A percentile compares a stretch with the other conserved stretches of the same genome.
Evolutionary conservation across 2,797 vertebrate species (phyloP).

Genomic region (Cyclura pinguis): DNA sequence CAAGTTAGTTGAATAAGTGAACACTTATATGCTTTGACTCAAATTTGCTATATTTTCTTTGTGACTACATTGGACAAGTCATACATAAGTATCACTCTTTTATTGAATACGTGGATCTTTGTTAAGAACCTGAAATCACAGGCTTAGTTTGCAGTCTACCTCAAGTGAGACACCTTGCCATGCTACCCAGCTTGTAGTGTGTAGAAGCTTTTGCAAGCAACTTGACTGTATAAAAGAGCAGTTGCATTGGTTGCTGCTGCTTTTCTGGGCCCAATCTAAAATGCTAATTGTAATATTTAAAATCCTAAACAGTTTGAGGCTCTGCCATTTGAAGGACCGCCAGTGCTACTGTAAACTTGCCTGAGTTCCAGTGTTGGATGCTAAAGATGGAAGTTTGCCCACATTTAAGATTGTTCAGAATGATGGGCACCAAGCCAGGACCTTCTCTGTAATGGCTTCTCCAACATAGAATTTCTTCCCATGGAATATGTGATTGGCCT

Average conservation of each 20-base stretch:
- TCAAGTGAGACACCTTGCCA: fast-evolving
- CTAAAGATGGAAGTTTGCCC: no score
- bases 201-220: not conserved
- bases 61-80: fast-evolving
- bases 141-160: fast-evolving
- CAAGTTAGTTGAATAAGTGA: no score
- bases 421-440: not conserved
- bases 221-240: not conserved
- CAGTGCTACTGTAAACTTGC: not conserved
- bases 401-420: not conserved
- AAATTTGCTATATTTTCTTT: not conserved
- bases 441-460: not conserved
- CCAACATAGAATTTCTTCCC: not conserved
- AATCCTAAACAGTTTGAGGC: not conserved
- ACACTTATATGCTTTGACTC: no score
- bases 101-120: not conserved
- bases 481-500: not conserved
- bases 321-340: not conserved
- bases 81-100: fast-evolving
- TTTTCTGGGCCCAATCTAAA: not conserved
- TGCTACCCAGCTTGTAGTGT: not conserved
- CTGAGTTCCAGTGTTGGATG: not conserved
- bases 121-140: fast-evolving
- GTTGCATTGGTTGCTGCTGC: not conserved
- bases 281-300: not conserved